A percentile compares a stretch with the other conserved stretches of the same genome.
phyloP scores from a whole-genome alignment of 2,113 vertebrate genomes.

The Prunella himalayana region DNA sequence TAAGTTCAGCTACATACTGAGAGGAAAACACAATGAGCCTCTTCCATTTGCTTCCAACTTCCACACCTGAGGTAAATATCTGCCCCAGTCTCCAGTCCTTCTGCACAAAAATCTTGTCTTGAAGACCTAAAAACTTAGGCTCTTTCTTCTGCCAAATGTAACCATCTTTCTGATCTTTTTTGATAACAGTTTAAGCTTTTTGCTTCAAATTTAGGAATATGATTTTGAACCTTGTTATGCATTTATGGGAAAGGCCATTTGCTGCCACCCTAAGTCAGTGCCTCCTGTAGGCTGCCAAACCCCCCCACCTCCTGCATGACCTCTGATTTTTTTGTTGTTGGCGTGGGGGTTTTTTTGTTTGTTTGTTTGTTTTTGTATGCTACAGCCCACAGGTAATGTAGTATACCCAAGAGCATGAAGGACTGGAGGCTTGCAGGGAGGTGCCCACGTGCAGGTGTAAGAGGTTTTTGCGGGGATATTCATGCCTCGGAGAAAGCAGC shows the following conservation, averaged over 20 bases:
- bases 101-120: not conserved
- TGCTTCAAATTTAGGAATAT: not conserved
- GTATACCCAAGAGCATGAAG: not conserved
- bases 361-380: not conserved
- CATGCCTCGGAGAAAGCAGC: not conserved
- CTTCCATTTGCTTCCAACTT: not conserved
- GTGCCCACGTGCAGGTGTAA: not conserved
- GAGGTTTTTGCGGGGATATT: not conserved
- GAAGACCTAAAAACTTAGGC: not conserved
- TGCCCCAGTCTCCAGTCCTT: not conserved
- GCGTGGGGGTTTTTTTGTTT: too few relatives aligned
- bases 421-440: not conserved
- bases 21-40: not conserved
- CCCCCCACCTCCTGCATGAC: rapidly evolving
- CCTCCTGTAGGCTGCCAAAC: not conserved
- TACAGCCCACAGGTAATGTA: not conserved
- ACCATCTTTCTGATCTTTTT: not conserved
- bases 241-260: not conserved
- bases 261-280: not conserved
- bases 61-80: not conserved
- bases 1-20: not conserved
- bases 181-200: not conserved
- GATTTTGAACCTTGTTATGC: not conserved
- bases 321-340: not conserved
- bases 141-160: not conserved